Base-by-base conservation (phyloP, 2,113 vertebrate genomes). In the Alces alces region DNA sequence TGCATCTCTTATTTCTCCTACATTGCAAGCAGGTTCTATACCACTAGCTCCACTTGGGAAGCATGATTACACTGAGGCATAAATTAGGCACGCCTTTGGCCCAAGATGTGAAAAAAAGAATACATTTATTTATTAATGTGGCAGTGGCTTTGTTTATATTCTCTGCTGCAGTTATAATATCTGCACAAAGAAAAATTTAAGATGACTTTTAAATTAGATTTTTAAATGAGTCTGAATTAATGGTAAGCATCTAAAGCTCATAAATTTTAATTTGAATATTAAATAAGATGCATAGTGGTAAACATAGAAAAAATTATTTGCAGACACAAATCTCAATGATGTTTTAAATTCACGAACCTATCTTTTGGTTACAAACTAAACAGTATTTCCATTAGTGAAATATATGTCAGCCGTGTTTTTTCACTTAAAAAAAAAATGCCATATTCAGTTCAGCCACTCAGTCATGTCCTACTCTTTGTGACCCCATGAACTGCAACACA, bases 161-260 rank as follows among this genome's bases (percentile, higher is more conserved):
- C 45, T 95, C 36, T 92, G 12, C 25, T 83, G 7, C 87, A 30
- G 15, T 95, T 76, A 95, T 84, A 85, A 39, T 79, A 84, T 57
- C 33, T 93, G 21, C 6, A 76, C 45, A 94, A 76, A 95, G 3
- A 84, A 89, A 87, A 88, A 85, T 76, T 80, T 91, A 55, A 97
- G 45, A 78, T 93, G 30, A 50, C 14, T 95, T 93, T 97, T 61
- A 66, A 91, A 66, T 58, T 70, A 70, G 19, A 39, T 70, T 70
- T 70, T 70, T 39, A 12, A 70, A 23, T 95, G 52, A 85, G 19
- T 76, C 30, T 58, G 36, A 54, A 78, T 86, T 93, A 57, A 80
- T 78, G 28, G n/a, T 28, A 78, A 14, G 9, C 6, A 78, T 76
- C 47, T 58, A 78, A 86, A 93, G 1, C 61, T 85, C 27, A 3